These are phyloP conservation scores for Pelvicachromis taeniatus DNA, from an alignment of 2,113 vertebrate species.

Conservation along the genomic window DNA sequence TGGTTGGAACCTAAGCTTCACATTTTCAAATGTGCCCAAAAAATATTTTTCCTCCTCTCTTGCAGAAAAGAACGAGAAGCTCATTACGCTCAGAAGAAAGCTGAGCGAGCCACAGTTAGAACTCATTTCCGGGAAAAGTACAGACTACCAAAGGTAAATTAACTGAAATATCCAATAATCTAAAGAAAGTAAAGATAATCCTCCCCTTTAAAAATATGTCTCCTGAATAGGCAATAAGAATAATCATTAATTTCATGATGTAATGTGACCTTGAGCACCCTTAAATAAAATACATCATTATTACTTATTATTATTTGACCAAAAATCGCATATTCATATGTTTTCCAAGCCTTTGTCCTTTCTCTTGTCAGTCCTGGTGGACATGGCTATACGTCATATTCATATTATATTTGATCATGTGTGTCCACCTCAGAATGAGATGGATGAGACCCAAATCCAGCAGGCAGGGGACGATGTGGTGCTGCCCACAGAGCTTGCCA, in stretches of 20 bases:
- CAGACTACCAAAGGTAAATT: conserved; percentile 87
- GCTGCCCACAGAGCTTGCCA: conserved; percentile 90
- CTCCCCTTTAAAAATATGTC: not conserved
- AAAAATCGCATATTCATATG: not conserved
- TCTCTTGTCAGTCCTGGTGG: not conserved
- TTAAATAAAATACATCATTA: not conserved
- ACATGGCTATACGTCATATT: not conserved
- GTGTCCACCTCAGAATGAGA: conserved; percentile 78
- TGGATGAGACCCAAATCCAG: conserved; percentile 94
- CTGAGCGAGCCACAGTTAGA: conserved; percentile 89
- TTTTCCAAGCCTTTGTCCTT: not conserved
- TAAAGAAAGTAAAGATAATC: not conserved
- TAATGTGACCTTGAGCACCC: not conserved
- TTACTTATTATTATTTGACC: not conserved
- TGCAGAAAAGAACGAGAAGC: conserved; percentile 90
- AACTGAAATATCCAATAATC: not conserved
- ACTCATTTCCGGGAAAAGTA: conserved; percentile 96
- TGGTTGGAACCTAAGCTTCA: not conserved
- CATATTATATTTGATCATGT: not conserved
- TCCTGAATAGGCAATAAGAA: not conserved
- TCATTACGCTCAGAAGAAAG: conserved; percentile 90
- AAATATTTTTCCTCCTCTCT: not conserved
- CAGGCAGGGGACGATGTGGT: conserved; percentile 86
- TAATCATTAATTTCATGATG: not conserved
- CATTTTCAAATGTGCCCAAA: not conserved